phyloP scores from a whole-genome alignment of 2,113 vertebrate genomes.

The Ibidorhyncha struthersii region DNA sequence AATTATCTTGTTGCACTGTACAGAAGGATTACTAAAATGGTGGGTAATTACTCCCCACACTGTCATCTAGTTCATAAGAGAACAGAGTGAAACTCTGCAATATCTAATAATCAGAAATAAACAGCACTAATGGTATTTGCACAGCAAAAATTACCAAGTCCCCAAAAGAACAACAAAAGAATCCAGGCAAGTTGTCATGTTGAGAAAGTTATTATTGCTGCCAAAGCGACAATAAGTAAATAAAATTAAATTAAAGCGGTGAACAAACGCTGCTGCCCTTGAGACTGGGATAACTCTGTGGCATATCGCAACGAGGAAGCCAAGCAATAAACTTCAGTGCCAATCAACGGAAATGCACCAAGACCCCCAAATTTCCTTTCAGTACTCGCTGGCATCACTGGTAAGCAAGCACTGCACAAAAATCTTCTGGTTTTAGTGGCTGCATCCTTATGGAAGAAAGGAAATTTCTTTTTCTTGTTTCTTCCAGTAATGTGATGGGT shows the following conservation, averaged over 20 bases:
- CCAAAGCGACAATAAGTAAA: not conserved
- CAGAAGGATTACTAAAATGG: not conserved
- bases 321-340: not conserved
- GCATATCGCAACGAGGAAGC: not conserved
- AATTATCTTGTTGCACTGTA: not conserved
- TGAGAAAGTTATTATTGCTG: slow-evolving; percentile 13
- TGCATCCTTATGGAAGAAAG: not conserved
- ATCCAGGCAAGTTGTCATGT: not conserved
- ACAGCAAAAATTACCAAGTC: not conserved
- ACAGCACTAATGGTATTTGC: not conserved
- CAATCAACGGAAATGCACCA: not conserved
- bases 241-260: slow-evolving; percentile 9
- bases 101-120: slow-evolving; percentile 23
- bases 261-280: not conserved
- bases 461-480: not conserved
- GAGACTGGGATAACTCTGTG: not conserved
- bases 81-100: not conserved
- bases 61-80: not conserved
- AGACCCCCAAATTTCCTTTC: not conserved
- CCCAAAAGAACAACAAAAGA: not conserved
- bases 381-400: not conserved
- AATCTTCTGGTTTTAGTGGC: not conserved
- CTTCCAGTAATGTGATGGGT: not conserved
- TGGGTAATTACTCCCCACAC: not conserved
- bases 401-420: not conserved